Evolutionary conservation across 2,888 invertebrate species (phyloP).

Genomic region (Drosophila kanekoi): DNA sequence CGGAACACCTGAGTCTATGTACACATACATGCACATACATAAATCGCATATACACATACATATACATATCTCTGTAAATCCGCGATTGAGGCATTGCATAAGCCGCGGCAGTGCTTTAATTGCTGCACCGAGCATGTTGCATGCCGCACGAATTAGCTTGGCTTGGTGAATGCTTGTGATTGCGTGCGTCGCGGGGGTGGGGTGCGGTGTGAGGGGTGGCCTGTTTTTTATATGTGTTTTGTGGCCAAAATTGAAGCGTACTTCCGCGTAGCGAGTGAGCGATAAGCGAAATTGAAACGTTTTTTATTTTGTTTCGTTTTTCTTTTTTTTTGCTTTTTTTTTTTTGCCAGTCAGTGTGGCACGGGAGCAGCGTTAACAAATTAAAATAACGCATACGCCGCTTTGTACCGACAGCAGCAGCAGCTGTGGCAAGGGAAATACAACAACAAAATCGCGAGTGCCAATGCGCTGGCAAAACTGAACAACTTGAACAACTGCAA

Average conservation of each 20-base stretch:
- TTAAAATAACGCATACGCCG: constrained; percentile 77
- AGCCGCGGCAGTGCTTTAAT: constrained; percentile 58
- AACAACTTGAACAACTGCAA: constrained; percentile 28
- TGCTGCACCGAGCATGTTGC: constrained; percentile 58
- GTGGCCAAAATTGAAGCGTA: constrained; percentile 53
- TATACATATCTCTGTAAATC: constrained; percentile 37
- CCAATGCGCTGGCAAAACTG: constrained; percentile 22
- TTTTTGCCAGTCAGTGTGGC: constrained; percentile 74
- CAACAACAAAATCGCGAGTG: constrained; percentile 10
- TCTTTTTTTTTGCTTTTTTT: neutral
- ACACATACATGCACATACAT: neutral
- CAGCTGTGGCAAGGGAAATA: neutral
- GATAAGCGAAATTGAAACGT: constrained; percentile 71
- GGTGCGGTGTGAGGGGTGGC: neutral
- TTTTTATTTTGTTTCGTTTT: constrained; percentile 22
- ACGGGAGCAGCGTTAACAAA: constrained; percentile 72
- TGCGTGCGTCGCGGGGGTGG: neutral
- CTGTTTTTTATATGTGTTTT: constrained; percentile 35
- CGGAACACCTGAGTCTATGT: constrained; percentile 8
- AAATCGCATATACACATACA: neutral
- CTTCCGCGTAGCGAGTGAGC: constrained; percentile 45
- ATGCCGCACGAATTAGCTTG: constrained; percentile 67
- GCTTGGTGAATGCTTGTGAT: constrained; percentile 19
- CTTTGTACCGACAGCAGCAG: constrained; percentile 59
- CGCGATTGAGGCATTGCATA: constrained; percentile 54